A percentile compares a stretch with the other conserved stretches of the same genome.
Evolutionary conservation across 2,797 vertebrate species (phyloP).

Genomic region (Falco biarmicus): DNA sequence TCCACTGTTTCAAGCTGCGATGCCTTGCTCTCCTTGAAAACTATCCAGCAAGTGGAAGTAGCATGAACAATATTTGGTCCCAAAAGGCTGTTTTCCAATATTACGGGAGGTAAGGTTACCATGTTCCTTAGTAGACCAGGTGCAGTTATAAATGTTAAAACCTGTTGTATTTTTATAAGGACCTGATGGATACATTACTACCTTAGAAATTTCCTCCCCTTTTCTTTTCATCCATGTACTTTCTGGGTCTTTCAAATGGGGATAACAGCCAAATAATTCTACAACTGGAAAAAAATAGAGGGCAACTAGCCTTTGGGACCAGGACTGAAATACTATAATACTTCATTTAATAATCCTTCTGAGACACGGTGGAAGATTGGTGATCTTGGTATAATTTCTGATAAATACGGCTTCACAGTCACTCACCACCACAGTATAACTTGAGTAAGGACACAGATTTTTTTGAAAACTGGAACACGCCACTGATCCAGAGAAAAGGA

Average conservation of each 20-base stretch:
- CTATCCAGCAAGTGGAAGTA: not conserved
- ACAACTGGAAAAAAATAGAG: not conserved
- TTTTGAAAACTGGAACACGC: not conserved
- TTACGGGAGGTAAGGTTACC: not conserved
- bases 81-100: not conserved
- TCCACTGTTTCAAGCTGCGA: not conserved
- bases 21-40: not conserved
- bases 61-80: not conserved
- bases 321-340: not conserved
- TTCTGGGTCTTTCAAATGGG: not conserved
- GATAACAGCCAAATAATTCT: not conserved
- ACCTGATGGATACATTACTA: not conserved
- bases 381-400: not conserved
- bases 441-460: not conserved
- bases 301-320: not conserved
- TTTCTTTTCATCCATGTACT: not conserved
- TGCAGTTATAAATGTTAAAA: not conserved
- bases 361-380: not conserved
- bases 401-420: not conserved
- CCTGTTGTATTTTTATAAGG: not conserved
- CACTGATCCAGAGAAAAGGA: not conserved
- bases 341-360: not conserved
- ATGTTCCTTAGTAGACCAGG: not conserved
- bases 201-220: not conserved
- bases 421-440: not conserved